phyloP scores from a whole-genome alignment of 2,888 invertebrate species.

The Xiphydria camelus region DNA sequence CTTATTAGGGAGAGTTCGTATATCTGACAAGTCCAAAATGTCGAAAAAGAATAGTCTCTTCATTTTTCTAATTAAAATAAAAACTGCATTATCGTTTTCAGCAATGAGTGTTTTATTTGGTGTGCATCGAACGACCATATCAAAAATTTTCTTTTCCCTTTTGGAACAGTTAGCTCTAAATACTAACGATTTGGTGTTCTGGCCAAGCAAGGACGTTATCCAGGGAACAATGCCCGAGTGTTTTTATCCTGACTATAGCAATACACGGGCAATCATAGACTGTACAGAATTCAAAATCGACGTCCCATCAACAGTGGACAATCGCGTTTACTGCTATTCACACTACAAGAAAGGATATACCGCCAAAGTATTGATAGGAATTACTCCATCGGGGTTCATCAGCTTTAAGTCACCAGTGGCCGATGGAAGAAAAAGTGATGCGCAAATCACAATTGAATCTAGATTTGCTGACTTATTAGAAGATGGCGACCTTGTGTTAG shows the following conservation, averaged over 20 bases:
- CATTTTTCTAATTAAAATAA: conserved; percentile 29
- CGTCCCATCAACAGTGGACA: conserved; percentile 14
- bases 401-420: conserved; percentile 22
- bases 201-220: conserved; percentile 16
- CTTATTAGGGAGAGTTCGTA: conserved; percentile 12
- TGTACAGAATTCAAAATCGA: conserved; percentile 19
- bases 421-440: conserved; percentile 23
- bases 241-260: conserved; percentile 11
- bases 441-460: conserved; percentile 24
- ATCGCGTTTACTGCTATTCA: conserved; percentile 9
- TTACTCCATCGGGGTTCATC: conserved; percentile 26
- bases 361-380: conserved; percentile 24
- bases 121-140: conserved; percentile 24
- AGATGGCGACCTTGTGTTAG: conserved; percentile 21
- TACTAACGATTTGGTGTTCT: conserved; percentile 17
- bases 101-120: conserved; percentile 23
- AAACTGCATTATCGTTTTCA: conserved; percentile 27
- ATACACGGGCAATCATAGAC: conserved; percentile 20
- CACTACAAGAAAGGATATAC: conserved; percentile 23
- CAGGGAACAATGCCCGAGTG: conserved; percentile 19
- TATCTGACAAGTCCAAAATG: conserved; percentile 15
- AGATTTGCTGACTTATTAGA: conserved; percentile 18
- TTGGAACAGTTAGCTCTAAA: conserved; percentile 8
- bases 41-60: conserved; percentile 23
- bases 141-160: conserved; percentile 19